phyloP scores from a whole-genome alignment of 2,888 invertebrate species.

The Hypena proboscidalis region DNA sequence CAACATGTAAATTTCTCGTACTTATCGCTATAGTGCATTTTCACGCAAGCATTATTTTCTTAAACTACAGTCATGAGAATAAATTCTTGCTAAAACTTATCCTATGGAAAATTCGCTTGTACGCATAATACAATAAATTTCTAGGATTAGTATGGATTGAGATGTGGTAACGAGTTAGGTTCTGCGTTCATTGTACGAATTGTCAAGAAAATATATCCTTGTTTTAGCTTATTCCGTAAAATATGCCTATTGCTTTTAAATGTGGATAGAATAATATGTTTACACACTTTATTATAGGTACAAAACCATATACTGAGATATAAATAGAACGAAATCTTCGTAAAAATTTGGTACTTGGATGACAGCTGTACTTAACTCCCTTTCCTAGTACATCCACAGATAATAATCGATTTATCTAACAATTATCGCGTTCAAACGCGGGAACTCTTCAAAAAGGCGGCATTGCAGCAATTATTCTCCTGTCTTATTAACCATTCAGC shows the following conservation, averaged over 20 bases:
- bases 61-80: too few relatives aligned
- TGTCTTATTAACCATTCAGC: constrained; percentile 65
- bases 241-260: constrained; percentile 1
- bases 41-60: too few relatives aligned
- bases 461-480: constrained; percentile 65
- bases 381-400: neutral
- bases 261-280: neutral
- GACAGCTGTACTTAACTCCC: constrained; percentile 3
- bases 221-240: neutral
- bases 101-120: neutral
- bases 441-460: constrained; percentile 35
- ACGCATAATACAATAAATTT: neutral
- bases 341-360: constrained; percentile 10
- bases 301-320: too few relatives aligned
- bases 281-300: too few relatives aligned
- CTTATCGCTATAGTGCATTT: too few relatives aligned
- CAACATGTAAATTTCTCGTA: too few relatives aligned
- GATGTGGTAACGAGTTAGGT: neutral
- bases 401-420: constrained; percentile 1
- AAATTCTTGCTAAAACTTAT: too few relatives aligned
- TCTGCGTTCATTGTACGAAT: neutral
- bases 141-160: constrained; percentile 1
- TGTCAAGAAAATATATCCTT: neutral
- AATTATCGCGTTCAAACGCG: constrained; percentile 14
- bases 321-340: constrained; percentile 2